A percentile compares a stretch with the other conserved stretches of the same genome.
Conservation (phyloP, 2,888 invertebrate species). For the Horisme vitalbata region DNA sequence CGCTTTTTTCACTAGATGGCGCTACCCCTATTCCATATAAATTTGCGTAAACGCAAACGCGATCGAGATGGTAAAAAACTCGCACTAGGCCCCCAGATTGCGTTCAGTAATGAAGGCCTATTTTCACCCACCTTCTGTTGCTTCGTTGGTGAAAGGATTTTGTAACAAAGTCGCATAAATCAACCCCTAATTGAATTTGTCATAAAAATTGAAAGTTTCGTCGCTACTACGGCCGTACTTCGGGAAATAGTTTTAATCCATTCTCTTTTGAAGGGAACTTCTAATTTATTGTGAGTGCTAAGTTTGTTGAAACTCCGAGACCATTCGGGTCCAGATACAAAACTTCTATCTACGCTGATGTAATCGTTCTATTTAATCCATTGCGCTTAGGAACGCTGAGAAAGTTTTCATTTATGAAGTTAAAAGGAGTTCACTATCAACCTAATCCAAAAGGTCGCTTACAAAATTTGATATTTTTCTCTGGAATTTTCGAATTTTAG, state of each 20-base stretch:
- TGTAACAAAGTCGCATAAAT: constrained; percentile 68
- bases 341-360: constrained; percentile 66
- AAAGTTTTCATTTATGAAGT: constrained; percentile 35
- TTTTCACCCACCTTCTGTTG: constrained; percentile 46
- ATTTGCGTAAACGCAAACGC: too few relatives aligned
- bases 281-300: constrained; percentile 81
- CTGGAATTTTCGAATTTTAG: constrained; percentile 1
- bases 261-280: constrained; percentile 76
- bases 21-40: too few relatives aligned
- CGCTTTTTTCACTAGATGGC: too few relatives aligned
- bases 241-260: constrained; percentile 78
- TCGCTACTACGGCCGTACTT: constrained; percentile 65
- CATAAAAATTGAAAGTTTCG: constrained; percentile 81
- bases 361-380: constrained; percentile 62
- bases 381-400: constrained; percentile 52
- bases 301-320: constrained; percentile 56
- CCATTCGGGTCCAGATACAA: constrained; percentile 60
- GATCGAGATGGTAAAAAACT: too few relatives aligned
- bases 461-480: constrained; percentile 5
- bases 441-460: constrained; percentile 20
- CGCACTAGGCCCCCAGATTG: too few relatives aligned
- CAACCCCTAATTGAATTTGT: constrained; percentile 75
- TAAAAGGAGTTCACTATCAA: constrained; percentile 18
- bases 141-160: constrained; percentile 52
- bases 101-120: constrained; percentile 55